Evolutionary conservation across 1,140 invertebrate genomes (phyloP).

Genomic region (Leptinotarsa texana): DNA sequence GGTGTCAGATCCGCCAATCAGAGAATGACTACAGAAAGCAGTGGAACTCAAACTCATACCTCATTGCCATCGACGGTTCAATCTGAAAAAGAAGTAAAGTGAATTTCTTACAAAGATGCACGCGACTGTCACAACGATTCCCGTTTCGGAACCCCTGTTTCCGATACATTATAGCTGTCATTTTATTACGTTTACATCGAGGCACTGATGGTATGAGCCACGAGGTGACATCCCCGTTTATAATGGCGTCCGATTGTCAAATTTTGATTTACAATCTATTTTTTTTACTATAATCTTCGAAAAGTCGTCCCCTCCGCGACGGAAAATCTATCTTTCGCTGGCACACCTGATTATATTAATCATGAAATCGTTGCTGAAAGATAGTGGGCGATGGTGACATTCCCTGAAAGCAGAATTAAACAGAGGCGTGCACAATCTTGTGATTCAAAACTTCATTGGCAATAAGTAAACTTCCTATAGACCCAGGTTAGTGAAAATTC

Average conservation of each 20-base stretch:
- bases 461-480: no score
- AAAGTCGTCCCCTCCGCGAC: neutral
- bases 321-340: constrained; percentile 11
- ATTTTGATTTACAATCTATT: constrained; percentile 44
- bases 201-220: constrained; percentile 35
- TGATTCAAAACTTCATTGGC: neutral
- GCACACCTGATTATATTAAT: constrained; percentile 33
- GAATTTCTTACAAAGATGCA: neutral
- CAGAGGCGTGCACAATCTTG: constrained; percentile 6
- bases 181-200: constrained; percentile 38
- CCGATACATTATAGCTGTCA: constrained; percentile 38
- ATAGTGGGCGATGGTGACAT: constrained; percentile 25
- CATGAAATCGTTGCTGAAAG: constrained; percentile 18
- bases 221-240: constrained; percentile 46
- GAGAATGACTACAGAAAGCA: no score
- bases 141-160: constrained; percentile 36
- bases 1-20: no score
- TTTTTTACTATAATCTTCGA: constrained; percentile 22
- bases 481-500: no score
- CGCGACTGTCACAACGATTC: constrained; percentile 2
- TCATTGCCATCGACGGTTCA: no score
- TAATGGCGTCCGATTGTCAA: constrained; percentile 46
- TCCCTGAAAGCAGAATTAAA: neutral
- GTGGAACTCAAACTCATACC: no score
- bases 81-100: neutral